Base-by-base conservation (phyloP, 2,797 vertebrate genomes). In the Neosilurus hyrtlii region DNA sequence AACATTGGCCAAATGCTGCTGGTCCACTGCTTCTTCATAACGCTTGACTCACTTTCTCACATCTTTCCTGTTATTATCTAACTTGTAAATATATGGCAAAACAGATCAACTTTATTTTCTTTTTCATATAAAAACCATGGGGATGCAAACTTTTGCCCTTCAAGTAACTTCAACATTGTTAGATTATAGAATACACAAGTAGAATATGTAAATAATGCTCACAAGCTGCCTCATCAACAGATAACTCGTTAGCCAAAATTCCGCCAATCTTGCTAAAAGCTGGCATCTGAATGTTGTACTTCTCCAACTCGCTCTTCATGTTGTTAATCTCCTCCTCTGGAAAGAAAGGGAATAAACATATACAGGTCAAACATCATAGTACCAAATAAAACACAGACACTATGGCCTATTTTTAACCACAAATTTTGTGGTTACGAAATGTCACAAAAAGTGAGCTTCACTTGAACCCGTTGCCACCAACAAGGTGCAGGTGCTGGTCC, bases 251-350 rank as follows among this genome's bases (percentile, higher is more conserved):
- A 75, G 98, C 97, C 91, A 99, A 93, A 89, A 99, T 99, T 61
- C 98, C 98, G 18, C 98, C 98, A 9, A 99, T 99, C 92, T 99
- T 99, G 92, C 97, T 96, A 91, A 99, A 99, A 85, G 98, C 96
- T 0, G 98, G 98, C 98, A 99, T 99, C 93, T 99, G 98, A 93
- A 99, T 99, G 52, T 98, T 97, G 20, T 99, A 99, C 89, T 99
- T 99, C 86, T 99, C 97, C 90, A 99, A 93, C 89, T 99, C 98
- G 2, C 93, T 96, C 93, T 97, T 97, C 98, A 99, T 99, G 92
- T 98, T 98, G 93, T 97, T 96, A 89, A 99, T 99, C 90, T 99
- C 97, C 90, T 99, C 97, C 93, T 99, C 98, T 99, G 90, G 90
- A 37, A 80, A 78, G 79, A 84, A 56, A 80, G 35, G 62, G 85